Evolutionary conservation across 1,140 invertebrate species (phyloP).

Genomic region (Caenorhabditis tropicalis): DNA sequence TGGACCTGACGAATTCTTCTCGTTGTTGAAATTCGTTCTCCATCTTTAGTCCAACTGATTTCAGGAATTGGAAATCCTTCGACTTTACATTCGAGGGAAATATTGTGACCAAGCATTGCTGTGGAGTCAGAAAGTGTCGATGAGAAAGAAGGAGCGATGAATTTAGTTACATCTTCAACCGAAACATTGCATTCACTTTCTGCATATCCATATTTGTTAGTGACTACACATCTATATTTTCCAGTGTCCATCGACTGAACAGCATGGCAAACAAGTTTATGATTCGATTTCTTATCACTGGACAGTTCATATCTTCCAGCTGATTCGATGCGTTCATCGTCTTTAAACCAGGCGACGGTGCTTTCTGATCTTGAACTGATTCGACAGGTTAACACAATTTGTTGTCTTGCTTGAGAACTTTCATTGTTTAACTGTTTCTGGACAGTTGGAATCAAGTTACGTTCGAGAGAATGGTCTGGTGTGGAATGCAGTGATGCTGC

Average conservation of each 20-base stretch:
- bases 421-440: slow-evolving; percentile 52
- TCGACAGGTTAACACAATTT: slow-evolving; percentile 51
- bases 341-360: slow-evolving; percentile 44
- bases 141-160: slow-evolving; percentile 4
- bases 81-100: slow-evolving; percentile 47
- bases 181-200: slow-evolving; percentile 37
- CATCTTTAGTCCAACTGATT: slow-evolving; percentile 59
- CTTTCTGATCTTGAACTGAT: slow-evolving; percentile 48
- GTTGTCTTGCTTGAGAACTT: slow-evolving; percentile 54
- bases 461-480: slow-evolving; percentile 11
- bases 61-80: slow-evolving; percentile 46
- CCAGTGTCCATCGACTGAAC: slow-evolving; percentile 25
- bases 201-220: slow-evolving; percentile 49
- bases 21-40: slow-evolving; percentile 53
- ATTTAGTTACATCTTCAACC: slow-evolving; percentile 28
- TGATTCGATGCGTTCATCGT: slow-evolving; percentile 48
- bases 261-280: slow-evolving; percentile 48
- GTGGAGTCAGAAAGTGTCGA: slow-evolving; percentile 20
- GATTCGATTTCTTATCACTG: slow-evolving; percentile 11
- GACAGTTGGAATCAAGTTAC: slow-evolving; percentile 41
- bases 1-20: slow-evolving; percentile 55
- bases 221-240: slow-evolving; percentile 49
- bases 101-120: slow-evolving; percentile 11
- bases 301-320: slow-evolving; percentile 47
- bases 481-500: neutral